Base-by-base conservation (phyloP, 2,888 invertebrate species). In the Barypeithes pellucidus region DNA sequence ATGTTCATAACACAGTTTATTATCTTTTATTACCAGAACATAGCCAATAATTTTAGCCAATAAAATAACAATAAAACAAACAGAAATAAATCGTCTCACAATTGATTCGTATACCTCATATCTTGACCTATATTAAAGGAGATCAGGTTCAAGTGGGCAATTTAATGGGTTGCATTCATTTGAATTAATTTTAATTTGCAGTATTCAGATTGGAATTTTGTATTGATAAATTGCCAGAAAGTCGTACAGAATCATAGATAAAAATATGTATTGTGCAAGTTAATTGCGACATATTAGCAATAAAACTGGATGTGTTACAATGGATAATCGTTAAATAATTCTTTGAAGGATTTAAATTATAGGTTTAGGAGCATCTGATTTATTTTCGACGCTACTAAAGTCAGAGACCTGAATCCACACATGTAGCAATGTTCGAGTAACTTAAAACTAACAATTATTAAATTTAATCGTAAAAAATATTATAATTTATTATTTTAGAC, bases 71-170 rank as follows among this genome's bases (percentile, higher is more conserved):
- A 20, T 20, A 41, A 20, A 41, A 14, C 41, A 41, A 60, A 41
- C 60, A 39, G n/a, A 47, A 65, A 52, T 36, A 52, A 65, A 65
- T 36, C 18, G 18, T 39, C 41, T 41, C 0, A 22, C 24, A 66
- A 67, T 67, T 57, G 18, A 43, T 67, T 29, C n/a, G 36, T 57
- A 67, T 57, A 67, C 57, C 57, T 67, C 52, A 29, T 57, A 36
- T 45, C 9, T 33, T 50, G 47, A 45, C 63, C 63, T 20, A 52
- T 22, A 52, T 43, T 50, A 43, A 70, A 63, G 14, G 57, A 57
- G 63, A 41, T 54, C 67, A 73, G 47, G 72, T 73, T 68, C 72
- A 73, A 73, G 54, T 73, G 29, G 57, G 14, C 54, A 39, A 43
- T 71, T 66, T 54, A 65, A 57, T 16, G 14, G 22, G 22, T 22